Evolutionary conservation across 2,113 vertebrate genomes (phyloP).

Genomic region (Pimephales promelas): DNA sequence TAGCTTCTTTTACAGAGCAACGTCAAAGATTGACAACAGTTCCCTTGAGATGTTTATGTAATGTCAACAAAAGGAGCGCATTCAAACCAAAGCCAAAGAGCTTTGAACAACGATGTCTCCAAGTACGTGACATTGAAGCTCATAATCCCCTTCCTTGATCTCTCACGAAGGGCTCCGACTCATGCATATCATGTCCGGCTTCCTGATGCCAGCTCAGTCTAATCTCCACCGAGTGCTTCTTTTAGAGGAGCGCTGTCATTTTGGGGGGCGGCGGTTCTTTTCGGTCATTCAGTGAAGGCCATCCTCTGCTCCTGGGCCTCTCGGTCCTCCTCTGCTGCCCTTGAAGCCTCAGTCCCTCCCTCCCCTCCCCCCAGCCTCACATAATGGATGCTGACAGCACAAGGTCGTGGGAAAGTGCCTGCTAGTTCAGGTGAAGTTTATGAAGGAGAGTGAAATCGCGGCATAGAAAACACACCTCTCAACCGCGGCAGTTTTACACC

Average conservation of each 20-base stretch:
- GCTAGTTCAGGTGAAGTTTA: slow-evolving; percentile 66
- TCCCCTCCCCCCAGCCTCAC: slow-evolving; percentile 20
- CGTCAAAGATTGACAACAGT: slow-evolving; percentile 35
- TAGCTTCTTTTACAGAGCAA: slow-evolving; percentile 13
- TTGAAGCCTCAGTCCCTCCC: slow-evolving; percentile 33
- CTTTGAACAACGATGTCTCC: slow-evolving; percentile 41
- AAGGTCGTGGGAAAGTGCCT: slow-evolving; percentile 69
- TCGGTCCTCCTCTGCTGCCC: slow-evolving; percentile 39
- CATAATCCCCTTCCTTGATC: slow-evolving; percentile 50
- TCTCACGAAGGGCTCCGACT: slow-evolving; percentile 37
- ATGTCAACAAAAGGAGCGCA: slow-evolving; percentile 39
- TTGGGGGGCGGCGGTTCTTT: neutral
- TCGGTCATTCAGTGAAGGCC: slow-evolving; percentile 4
- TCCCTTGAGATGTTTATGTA: slow-evolving; percentile 42
- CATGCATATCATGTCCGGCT: slow-evolving; percentile 2
- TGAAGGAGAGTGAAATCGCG: slow-evolving; percentile 48
- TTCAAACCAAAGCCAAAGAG: slow-evolving; percentile 40
- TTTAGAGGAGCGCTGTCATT: neutral
- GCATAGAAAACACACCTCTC: slow-evolving; percentile 25
- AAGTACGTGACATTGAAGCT: slow-evolving; percentile 51
- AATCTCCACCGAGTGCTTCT: slow-evolving; percentile 6
- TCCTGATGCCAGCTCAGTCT: slow-evolving; percentile 3
- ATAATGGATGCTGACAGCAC: slow-evolving; percentile 65
- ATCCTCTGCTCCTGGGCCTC: neutral
- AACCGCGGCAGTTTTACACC: neutral